These are phyloP conservation scores for Ariolimax columbianus DNA, from an alignment of 2,888 invertebrate species.

Conservation along the genomic window DNA sequence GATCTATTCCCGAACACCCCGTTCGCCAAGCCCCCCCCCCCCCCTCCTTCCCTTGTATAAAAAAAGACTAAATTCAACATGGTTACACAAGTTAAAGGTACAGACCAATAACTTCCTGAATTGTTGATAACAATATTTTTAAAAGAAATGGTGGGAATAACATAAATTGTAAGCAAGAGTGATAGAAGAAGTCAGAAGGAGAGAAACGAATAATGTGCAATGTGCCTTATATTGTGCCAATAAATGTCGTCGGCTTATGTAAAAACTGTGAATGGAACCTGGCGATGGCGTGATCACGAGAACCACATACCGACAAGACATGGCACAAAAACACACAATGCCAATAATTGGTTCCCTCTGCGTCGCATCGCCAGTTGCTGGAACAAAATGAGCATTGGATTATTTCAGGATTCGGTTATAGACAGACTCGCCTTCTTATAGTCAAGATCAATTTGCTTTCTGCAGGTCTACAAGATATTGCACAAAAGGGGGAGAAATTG, in stretches of 20 bases:
- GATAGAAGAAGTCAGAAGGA: too few species aligned
- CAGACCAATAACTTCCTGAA: too few species aligned
- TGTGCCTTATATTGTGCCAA: background rate
- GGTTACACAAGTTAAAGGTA: too few species aligned
- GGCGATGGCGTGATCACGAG: constrained; percentile 14
- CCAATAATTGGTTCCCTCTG: constrained; percentile 27
- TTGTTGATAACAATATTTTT: too few species aligned
- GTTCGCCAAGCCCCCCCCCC: too few species aligned
- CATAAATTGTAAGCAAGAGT: too few species aligned
- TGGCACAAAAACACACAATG: background rate
- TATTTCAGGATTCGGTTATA: constrained; percentile 37
- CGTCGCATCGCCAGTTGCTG: background rate
- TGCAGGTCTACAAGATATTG: constrained; percentile 31
- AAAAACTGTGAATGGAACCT: constrained; percentile 1
- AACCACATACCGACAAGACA: constrained; percentile 14
- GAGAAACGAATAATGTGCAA: too few species aligned
- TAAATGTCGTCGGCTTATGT: background rate
- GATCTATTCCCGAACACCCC: too few species aligned
- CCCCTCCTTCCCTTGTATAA: too few species aligned
- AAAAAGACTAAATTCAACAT: too few species aligned
- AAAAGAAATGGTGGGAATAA: too few species aligned
- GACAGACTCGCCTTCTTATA: constrained; percentile 5
- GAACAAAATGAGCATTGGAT: constrained; percentile 43
- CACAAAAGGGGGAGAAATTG: constrained; percentile 33
- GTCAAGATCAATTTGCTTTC: constrained; percentile 40